Conservation (phyloP, 2,888 invertebrate genomes). For the Harpalus rubripes region DNA sequence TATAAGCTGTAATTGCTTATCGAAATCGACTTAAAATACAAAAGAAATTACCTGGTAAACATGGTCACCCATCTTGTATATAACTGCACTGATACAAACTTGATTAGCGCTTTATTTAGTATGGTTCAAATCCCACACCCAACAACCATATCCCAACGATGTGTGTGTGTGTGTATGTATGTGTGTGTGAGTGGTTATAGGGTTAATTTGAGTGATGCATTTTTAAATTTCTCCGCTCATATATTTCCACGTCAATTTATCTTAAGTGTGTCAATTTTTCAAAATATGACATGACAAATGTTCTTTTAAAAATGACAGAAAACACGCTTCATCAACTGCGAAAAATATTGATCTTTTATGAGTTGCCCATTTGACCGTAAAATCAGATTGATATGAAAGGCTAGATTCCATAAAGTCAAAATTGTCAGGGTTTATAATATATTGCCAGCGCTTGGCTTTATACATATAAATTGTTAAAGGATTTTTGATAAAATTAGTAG, state of each 20-base stretch:
- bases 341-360: not conserved
- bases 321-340: conserved; percentile 2
- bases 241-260: conserved; percentile 4
- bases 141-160: too few species aligned
- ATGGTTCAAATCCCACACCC: not conserved
- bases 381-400: not conserved
- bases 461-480: too few species aligned
- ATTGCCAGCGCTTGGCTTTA: too few species aligned
- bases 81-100: not conserved
- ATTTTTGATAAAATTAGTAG: too few species aligned
- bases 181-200: too few species aligned
- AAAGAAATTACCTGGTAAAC: not conserved
- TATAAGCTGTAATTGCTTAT: not conserved
- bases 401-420: too few species aligned
- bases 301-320: conserved; percentile 24
- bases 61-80: not conserved
- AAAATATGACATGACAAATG: conserved; percentile 22
- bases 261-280: conserved; percentile 12
- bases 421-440: too few species aligned
- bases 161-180: too few species aligned
- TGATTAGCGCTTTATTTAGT: not conserved
- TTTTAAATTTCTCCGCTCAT: not conserved
- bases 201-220: not conserved
- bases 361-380: not conserved
- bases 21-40: not conserved